Evolutionary conservation across 2,797 vertebrate genomes (phyloP).

Genomic region (Ataeniobius toweri): DNA sequence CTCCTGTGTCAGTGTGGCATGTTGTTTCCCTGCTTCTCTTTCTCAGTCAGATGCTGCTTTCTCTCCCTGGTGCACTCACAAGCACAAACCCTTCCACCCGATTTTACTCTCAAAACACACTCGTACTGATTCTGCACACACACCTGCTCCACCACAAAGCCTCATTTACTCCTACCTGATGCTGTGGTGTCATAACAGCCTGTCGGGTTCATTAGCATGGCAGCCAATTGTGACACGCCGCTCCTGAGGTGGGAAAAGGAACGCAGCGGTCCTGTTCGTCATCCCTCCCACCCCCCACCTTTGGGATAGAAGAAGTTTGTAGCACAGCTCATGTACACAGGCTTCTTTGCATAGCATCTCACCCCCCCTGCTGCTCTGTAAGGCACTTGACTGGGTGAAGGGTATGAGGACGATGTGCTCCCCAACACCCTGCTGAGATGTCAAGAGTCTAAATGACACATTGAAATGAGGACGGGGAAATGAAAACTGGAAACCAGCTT

Average conservation of each 20-base stretch:
- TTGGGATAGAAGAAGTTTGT: conserved; percentile 61
- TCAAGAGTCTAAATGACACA: conserved; percentile 77
- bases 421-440: conserved; percentile 67
- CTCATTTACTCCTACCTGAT: conserved; percentile 83
- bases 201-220: conserved; percentile 82
- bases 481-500: conserved; percentile 60
- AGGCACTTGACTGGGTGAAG: conserved; percentile 59
- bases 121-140: conserved; percentile 30
- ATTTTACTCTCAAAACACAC: conserved; percentile 36
- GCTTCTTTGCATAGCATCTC: conserved; percentile 26
- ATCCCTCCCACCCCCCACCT: conserved; percentile 16
- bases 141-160: conserved; percentile 79
- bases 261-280: conserved; percentile 52
- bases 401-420: conserved; percentile 57
- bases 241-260: conserved; percentile 73
- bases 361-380: conserved; percentile 42
- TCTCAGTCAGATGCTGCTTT: conserved; percentile 76
- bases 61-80: conserved; percentile 63
- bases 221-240: conserved; percentile 70
- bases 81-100: conserved; percentile 48
- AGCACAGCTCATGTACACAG: conserved; percentile 33
- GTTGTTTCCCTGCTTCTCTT: conserved; percentile 82
- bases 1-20: conserved; percentile 88
- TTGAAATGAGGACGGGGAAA: conserved; percentile 72
- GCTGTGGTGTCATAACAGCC: conserved; percentile 81